A percentile compares a stretch with the other conserved stretches of the same genome.
Conservation (phyloP, 2,888 invertebrate genomes). For the Byasa hedistus region DNA sequence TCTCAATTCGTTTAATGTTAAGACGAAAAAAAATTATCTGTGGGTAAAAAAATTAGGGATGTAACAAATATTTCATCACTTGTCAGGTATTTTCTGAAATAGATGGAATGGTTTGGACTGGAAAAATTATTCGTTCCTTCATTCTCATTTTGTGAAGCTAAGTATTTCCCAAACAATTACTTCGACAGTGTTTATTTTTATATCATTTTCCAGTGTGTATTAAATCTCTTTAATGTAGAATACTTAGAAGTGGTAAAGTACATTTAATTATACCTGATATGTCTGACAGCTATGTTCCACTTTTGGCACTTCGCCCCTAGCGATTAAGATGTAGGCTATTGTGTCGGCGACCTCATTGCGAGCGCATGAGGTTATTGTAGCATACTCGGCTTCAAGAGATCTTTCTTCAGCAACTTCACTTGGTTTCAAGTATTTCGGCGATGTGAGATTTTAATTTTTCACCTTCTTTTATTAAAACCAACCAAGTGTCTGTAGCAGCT, state of each 20-base stretch:
- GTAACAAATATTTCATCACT: too few relatives aligned
- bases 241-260: too few relatives aligned
- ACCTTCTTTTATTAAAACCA: too few relatives aligned
- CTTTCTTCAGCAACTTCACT: slow-evolving; percentile 13
- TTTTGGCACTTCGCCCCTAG: slow-evolving; percentile 33
- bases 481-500: too few relatives aligned
- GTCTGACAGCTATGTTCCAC: slow-evolving; percentile 21
- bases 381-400: slow-evolving; percentile 19
- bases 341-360: slow-evolving; percentile 30
- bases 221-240: not conserved
- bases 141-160: too few relatives aligned
- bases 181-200: not conserved
- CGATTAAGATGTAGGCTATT: slow-evolving; percentile 34
- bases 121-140: too few relatives aligned
- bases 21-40: too few relatives aligned
- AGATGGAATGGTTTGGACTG: too few relatives aligned
- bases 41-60: too few relatives aligned
- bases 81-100: too few relatives aligned
- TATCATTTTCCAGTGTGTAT: not conserved
- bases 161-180: too few relatives aligned
- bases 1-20: too few relatives aligned
- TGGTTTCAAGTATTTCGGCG: slow-evolving; percentile 10
- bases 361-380: slow-evolving; percentile 9
- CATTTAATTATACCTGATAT: not conserved
- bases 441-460: not conserved